phyloP scores from a whole-genome alignment of 2,888 invertebrate species.

The Nemapogon koenigi region DNA sequence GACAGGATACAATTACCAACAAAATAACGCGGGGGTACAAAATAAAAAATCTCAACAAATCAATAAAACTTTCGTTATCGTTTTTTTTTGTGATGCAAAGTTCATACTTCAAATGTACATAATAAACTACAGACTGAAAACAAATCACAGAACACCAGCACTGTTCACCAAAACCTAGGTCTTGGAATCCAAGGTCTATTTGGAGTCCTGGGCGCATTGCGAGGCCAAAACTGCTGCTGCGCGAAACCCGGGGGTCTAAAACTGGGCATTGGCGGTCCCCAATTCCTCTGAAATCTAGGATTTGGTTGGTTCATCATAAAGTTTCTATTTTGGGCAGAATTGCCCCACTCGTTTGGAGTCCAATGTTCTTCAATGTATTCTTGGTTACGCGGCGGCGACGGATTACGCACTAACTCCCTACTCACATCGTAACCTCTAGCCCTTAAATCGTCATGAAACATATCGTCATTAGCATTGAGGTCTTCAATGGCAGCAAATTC shows the following conservation, averaged over 20 bases:
- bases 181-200: constrained; percentile 38
- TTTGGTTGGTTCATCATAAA: constrained; percentile 25
- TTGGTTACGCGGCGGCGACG: constrained; percentile 22
- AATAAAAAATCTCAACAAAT: too few species aligned
- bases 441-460: constrained; percentile 19
- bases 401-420: constrained; percentile 13
- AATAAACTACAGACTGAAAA: too few species aligned
- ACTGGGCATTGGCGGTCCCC: constrained; percentile 34
- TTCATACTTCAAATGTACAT: not conserved
- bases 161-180: constrained; percentile 50
- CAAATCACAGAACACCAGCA: too few species aligned
- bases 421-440: constrained; percentile 31
- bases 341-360: not conserved
- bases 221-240: constrained; percentile 34
- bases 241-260: constrained; percentile 27
- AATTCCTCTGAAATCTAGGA: constrained; percentile 41
- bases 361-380: constrained; percentile 3
- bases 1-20: too few species aligned
- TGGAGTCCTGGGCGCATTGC: constrained; percentile 37
- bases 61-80: too few species aligned
- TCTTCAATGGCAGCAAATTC: too few species aligned
- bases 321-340: not conserved
- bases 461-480: constrained; percentile 22
- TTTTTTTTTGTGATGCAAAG: too few species aligned
- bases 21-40: too few species aligned